Evolutionary conservation across 2,113 vertebrate species (phyloP), one percentile per base, ranked within the genome.

Genomic region (Eublepharis macularius): DNA sequence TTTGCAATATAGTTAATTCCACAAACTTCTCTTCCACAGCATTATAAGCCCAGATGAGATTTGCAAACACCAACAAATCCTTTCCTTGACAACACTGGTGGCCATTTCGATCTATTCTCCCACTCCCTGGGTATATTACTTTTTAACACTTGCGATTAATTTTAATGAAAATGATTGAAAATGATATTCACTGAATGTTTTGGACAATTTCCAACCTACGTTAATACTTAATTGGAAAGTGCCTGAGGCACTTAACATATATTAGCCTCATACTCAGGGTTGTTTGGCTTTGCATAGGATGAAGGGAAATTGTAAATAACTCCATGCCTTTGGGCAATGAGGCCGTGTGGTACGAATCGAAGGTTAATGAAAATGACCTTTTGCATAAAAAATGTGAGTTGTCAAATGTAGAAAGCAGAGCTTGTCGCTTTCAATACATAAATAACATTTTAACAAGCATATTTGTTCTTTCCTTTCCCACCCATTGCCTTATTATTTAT

Each of bases 141-240:
- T 94, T 94, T 93, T 92, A 93, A 92, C 17, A 65, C 13, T 89
- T 92, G 73, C 57, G 93, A 94, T 94, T 92, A 90, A 93, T 94
- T 95, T 95, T 91, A 95, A 93, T 91, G 21, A 94, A 95, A 95
- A 92, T 89, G 83, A 94, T 88, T 91, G 82, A 94, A 94, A 91
- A 83, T 91, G 78, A 91, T 92, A 91, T 49, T 90, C 73, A 74
- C 68, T 90, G 94, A 94, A 92, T 90, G 85, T 92, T 96, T 93
- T 92, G 90, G 87, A 95, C 93, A 75, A 82, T 79, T 85, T 93
- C 79, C 91, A 94, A 79, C 87, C 86, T 92, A 82, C 80, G 60
- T 90, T 94, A 91, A 93, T 92, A 91, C 49, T 92, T 92, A 95
- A 93, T 85, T 93, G 89, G 82, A 95, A 93, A 90, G 81, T 60